Conservation (phyloP, 2,113 vertebrate species). For the Gasterosteus aculeatus region DNA sequence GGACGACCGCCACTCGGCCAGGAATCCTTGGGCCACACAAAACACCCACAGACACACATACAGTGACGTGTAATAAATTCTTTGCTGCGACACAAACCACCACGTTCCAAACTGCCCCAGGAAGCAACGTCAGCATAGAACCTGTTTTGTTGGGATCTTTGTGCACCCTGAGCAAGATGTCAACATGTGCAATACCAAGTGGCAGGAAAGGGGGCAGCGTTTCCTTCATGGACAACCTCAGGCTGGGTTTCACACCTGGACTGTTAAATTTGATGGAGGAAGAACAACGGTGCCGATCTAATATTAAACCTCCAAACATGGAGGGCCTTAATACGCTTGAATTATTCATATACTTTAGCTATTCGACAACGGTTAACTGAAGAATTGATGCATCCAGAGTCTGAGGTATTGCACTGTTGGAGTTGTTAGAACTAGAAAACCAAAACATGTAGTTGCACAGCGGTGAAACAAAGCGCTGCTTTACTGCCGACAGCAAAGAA, state of each 20-base stretch:
- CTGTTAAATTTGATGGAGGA: not conserved
- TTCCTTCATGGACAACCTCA: not conserved
- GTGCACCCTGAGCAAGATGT: not conserved
- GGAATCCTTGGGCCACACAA: slow-evolving; percentile 11
- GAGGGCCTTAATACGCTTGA: not conserved
- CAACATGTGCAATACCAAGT: not conserved
- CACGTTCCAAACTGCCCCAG: slow-evolving; percentile 42
- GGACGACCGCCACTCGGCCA: slow-evolving; percentile 44
- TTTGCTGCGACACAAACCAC: slow-evolving; percentile 21
- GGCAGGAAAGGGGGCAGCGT: not conserved
- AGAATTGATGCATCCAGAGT: not conserved
- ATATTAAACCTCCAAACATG: not conserved
- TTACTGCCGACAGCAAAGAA: not conserved
- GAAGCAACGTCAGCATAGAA: slow-evolving; percentile 38
- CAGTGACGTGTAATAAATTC: slow-evolving; percentile 30
- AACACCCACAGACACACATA: slow-evolving; percentile 18
- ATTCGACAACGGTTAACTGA: not conserved
- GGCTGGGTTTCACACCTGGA: not conserved
- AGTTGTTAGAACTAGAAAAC: not conserved
- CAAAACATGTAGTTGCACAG: not conserved
- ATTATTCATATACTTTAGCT: not conserved
- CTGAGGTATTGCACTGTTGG: not conserved
- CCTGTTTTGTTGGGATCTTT: slow-evolving; percentile 13
- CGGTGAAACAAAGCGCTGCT: not conserved
- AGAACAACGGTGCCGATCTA: not conserved